A percentile compares a stretch with the other conserved stretches of the same genome.
Evolutionary conservation across 2,797 vertebrate species (phyloP).

Genomic region (Mus caroli): DNA sequence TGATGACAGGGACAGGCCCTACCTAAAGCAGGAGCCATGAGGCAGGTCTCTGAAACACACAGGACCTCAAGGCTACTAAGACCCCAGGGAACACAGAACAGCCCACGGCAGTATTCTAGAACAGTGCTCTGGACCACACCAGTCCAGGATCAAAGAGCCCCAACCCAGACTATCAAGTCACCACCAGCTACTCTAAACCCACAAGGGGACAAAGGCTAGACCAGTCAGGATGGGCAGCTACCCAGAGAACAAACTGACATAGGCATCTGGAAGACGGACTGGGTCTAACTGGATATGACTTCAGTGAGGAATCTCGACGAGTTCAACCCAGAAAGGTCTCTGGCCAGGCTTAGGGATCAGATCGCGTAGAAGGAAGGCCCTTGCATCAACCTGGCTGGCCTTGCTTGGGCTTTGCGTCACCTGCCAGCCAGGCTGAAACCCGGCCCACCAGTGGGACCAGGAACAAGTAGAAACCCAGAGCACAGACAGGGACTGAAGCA

Average conservation of each 20-base stretch:
- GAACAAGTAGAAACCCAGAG: neutral
- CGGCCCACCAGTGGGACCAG: neutral
- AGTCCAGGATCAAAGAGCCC: neutral
- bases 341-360: neutral
- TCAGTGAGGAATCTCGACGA: neutral
- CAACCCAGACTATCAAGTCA: neutral
- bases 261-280: neutral
- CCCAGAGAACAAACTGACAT: neutral
- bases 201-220: neutral
- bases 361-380: conserved; percentile 8
- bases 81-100: neutral
- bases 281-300: neutral
- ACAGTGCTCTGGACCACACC: neutral
- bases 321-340: neutral
- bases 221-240: neutral
- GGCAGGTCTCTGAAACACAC: neutral
- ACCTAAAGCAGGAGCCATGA: neutral
- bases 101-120: neutral
- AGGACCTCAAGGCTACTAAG: neutral
- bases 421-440: neutral
- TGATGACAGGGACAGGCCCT: neutral
- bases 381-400: neutral
- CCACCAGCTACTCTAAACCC: neutral
- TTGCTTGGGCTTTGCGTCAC: neutral
- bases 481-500: neutral